Evolutionary conservation across 2,888 invertebrate species (phyloP).

Genomic region (Orchestes rusci): DNA sequence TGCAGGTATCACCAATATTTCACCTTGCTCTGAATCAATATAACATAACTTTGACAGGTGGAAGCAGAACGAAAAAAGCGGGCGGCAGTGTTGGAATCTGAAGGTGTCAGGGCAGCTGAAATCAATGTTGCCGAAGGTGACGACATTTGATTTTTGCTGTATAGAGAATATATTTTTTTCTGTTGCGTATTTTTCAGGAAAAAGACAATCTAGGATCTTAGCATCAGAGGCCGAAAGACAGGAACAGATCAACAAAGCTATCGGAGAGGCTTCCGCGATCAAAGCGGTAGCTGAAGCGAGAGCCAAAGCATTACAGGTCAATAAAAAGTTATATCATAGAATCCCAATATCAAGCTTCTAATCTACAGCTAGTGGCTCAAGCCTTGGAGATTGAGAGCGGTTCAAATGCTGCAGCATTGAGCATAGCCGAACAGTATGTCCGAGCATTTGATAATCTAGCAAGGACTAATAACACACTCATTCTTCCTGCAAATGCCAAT

Average conservation of each 20-base stretch:
- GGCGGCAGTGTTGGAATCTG: conserved; percentile 94
- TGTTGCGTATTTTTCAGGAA: conserved; percentile 36
- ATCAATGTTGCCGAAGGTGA: conserved; percentile 95
- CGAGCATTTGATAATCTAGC: conserved; percentile 90
- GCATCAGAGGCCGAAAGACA: conserved; percentile 90
- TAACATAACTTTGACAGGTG: no score
- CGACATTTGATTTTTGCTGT: neutral
- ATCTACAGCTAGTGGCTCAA: conserved; percentile 57
- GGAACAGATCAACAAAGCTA: conserved; percentile 91
- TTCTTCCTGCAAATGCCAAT: conserved; percentile 85
- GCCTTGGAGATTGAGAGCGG: conserved; percentile 57
- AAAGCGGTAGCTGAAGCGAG: conserved; percentile 87
- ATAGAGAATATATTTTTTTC: neutral
- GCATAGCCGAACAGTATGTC: conserved; percentile 94
- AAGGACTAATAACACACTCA: conserved; percentile 87
- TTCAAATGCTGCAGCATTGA: conserved; percentile 82
- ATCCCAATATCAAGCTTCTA: neutral
- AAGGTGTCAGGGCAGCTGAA: conserved; percentile 84
- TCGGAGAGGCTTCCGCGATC: conserved; percentile 87
- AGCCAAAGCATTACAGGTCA: conserved; percentile 61
- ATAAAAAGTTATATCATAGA: neutral
- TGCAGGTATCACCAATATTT: conserved; percentile 62
- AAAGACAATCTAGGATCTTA: conserved; percentile 82
- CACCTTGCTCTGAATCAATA: no score
- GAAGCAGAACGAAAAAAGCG: conserved; percentile 96